phyloP scores from a whole-genome alignment of 2,797 vertebrate species.

The Linurgus olivaceus region DNA sequence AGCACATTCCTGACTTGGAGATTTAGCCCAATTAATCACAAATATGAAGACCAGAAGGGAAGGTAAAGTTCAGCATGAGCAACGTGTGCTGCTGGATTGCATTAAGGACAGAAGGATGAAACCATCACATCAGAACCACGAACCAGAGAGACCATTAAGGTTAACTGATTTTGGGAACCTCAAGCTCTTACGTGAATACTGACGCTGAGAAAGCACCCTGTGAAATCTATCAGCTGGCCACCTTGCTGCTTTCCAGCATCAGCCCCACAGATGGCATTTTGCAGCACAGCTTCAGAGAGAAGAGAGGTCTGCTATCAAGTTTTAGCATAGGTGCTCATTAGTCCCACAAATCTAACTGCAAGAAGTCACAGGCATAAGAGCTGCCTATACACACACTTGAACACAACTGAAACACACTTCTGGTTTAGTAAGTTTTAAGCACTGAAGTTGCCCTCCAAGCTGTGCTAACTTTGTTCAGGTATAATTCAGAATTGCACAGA shows the following conservation, averaged over 20 bases:
- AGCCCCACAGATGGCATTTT: background rate
- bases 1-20: background rate
- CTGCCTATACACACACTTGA: background rate
- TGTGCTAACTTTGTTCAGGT: background rate
- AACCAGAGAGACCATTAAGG: background rate
- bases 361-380: background rate
- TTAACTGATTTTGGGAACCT: slow-evolving; percentile 3
- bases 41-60: background rate
- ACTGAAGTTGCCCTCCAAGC: background rate
- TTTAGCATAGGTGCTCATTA: background rate
- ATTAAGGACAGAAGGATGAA: background rate
- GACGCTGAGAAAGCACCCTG: background rate
- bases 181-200: background rate
- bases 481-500: background rate
- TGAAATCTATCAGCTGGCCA: background rate
- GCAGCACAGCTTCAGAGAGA: background rate
- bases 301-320: background rate
- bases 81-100: background rate
- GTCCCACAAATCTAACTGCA: background rate
- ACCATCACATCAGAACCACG: background rate
- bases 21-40: background rate
- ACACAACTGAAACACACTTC: background rate
- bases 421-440: background rate
- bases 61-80: background rate
- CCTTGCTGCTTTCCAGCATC: background rate